phyloP scores from a whole-genome alignment of 2,113 vertebrate species.

The Chinchilla lanigera region DNA sequence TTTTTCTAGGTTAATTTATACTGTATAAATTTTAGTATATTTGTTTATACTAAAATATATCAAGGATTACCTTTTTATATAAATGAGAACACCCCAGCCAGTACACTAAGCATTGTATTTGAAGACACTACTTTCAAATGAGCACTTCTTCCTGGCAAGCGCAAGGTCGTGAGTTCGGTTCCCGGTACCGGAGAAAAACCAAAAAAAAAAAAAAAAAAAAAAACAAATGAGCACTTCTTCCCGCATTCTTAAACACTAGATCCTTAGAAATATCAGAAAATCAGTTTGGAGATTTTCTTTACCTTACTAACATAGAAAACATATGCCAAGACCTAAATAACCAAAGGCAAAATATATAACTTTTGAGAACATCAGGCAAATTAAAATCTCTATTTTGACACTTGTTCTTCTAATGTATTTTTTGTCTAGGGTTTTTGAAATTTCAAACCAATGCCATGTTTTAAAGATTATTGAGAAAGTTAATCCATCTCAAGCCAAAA shows the following conservation, averaged over 20 bases:
- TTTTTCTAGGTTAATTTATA: not conserved
- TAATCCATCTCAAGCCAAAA: not conserved
- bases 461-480: not conserved
- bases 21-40: not conserved
- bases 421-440: not conserved
- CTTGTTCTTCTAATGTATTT: not conserved
- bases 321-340: not conserved
- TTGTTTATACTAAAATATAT: not conserved
- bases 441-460: not conserved
- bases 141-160: not conserved
- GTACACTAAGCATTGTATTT: not conserved
- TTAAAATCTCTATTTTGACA: not conserved
- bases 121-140: not conserved
- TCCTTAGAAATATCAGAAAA: not conserved
- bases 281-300: not conserved
- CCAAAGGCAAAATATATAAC: not conserved
- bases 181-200: too few species aligned
- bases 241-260: not conserved
- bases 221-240: accelerated
- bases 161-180: too few species aligned
- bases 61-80: not conserved
- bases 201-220: too few species aligned
- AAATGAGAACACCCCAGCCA: not conserved
- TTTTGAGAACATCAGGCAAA: not conserved
- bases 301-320: not conserved